A percentile compares a stretch with the other conserved stretches of the same genome.
Evolutionary conservation across 2,888 invertebrate species (phyloP).

Genomic region (Elegia similella): DNA sequence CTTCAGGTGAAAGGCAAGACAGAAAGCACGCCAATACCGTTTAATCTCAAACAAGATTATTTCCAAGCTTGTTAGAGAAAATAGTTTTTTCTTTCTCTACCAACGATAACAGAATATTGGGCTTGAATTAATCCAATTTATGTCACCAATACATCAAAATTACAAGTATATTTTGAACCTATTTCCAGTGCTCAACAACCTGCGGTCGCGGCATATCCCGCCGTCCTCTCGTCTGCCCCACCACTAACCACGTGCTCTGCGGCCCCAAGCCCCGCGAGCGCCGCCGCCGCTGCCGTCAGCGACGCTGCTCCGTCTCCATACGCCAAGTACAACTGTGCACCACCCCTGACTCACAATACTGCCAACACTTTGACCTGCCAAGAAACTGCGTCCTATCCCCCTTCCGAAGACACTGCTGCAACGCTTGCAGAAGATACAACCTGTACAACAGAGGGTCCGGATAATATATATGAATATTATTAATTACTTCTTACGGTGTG

Average conservation of each 20-base stretch:
- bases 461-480: background rate
- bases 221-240: conserved; percentile 78
- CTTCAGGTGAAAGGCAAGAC: too few relatives aligned
- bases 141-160: too few relatives aligned
- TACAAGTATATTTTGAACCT: conserved; percentile 1
- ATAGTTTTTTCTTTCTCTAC: too few relatives aligned
- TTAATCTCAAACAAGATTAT: too few relatives aligned
- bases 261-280: conserved; percentile 77
- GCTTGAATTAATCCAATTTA: too few relatives aligned
- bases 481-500: background rate
- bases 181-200: conserved; percentile 82
- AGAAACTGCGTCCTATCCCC: conserved; percentile 80
- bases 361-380: conserved; percentile 68
- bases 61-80: too few relatives aligned
- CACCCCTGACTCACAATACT: conserved; percentile 67
- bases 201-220: conserved; percentile 82
- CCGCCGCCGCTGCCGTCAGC: conserved; percentile 76
- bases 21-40: too few relatives aligned
- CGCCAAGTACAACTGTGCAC: conserved; percentile 45
- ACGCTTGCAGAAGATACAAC: conserved; percentile 63
- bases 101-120: too few relatives aligned
- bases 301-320: conserved; percentile 40
- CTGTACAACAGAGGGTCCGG: conserved; percentile 6
- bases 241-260: conserved; percentile 72
- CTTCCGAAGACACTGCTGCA: conserved; percentile 83